Percentiles rank a stretch among this genome's conserved stretches.
Conservation (phyloP, 2,113 vertebrate species). For the Festucalex cinctus region DNA sequence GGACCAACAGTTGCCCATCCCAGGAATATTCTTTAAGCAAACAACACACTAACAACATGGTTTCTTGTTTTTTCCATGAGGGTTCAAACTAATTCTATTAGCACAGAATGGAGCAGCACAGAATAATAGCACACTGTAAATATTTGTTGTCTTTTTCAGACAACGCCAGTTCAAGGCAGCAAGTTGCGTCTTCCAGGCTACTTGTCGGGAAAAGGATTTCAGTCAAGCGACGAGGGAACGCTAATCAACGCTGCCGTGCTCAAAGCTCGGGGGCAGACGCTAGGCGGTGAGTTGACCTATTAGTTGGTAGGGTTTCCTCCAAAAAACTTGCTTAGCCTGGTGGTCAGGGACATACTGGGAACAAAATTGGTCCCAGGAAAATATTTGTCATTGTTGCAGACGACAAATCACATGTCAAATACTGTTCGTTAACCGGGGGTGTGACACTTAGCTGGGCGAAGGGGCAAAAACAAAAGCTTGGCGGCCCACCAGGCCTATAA, state of each 20-base stretch:
- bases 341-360: too few relatives aligned
- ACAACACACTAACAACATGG: background rate
- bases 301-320: too few relatives aligned
- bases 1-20: too few relatives aligned
- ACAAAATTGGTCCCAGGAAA: too few relatives aligned
- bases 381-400: too few relatives aligned
- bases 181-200: constrained; percentile 94
- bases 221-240: constrained; percentile 86
- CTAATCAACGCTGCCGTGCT: constrained; percentile 86
- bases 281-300: constrained; percentile 71
- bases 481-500: too few relatives aligned
- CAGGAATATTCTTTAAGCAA: background rate
- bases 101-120: background rate
- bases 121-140: background rate
- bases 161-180: constrained; percentile 90
- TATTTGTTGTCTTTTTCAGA: constrained; percentile 62
- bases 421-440: too few relatives aligned
- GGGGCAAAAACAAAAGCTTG: too few relatives aligned
- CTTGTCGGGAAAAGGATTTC: constrained; percentile 93
- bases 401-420: too few relatives aligned
- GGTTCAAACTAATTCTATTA: background rate
- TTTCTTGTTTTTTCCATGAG: background rate
- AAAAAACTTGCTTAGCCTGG: too few relatives aligned
- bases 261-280: constrained; percentile 82
- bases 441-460: too few relatives aligned